These are phyloP conservation scores for Cheumatopsyche charites DNA, from an alignment of 1,140 invertebrate species.

Conservation along the genomic window DNA sequence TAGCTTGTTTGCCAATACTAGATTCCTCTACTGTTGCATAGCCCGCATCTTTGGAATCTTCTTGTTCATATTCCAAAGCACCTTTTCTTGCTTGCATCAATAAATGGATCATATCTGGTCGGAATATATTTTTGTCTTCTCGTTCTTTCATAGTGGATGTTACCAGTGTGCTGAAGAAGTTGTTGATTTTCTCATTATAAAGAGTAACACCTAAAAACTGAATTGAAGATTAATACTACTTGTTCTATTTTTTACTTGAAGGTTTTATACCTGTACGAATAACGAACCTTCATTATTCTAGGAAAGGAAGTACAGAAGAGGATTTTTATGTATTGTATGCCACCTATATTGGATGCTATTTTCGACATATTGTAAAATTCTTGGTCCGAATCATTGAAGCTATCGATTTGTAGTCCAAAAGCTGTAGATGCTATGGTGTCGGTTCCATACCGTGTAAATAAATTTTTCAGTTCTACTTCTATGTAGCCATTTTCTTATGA, in stretches of 20 bases:
- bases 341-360: not conserved
- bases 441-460: slow-evolving; percentile 4
- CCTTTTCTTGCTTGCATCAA: slow-evolving; percentile 51
- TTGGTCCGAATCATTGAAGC: not conserved
- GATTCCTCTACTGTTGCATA: slow-evolving; percentile 47
- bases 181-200: slow-evolving; percentile 12
- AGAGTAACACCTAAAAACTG: slow-evolving; percentile 11
- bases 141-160: slow-evolving; percentile 43
- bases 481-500: not conserved
- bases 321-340: slow-evolving; percentile 9
- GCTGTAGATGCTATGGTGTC: slow-evolving; percentile 20
- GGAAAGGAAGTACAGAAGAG: slow-evolving; percentile 5
- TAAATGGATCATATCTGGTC: slow-evolving; percentile 52
- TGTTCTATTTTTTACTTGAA: slow-evolving; percentile 1
- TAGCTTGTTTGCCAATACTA: slow-evolving; percentile 31
- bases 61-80: slow-evolving; percentile 25
- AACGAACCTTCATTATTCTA: slow-evolving; percentile 27
- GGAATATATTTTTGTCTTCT: slow-evolving; percentile 46
- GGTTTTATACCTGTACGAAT: too few relatives aligned
- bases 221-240: not conserved
- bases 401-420: slow-evolving; percentile 16
- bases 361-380: slow-evolving; percentile 22
- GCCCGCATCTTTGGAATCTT: slow-evolving; percentile 40
- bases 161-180: slow-evolving; percentile 50
- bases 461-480: slow-evolving; percentile 21